Conservation (phyloP, 2,797 vertebrate genomes). For the Synanceia verrucosa region DNA sequence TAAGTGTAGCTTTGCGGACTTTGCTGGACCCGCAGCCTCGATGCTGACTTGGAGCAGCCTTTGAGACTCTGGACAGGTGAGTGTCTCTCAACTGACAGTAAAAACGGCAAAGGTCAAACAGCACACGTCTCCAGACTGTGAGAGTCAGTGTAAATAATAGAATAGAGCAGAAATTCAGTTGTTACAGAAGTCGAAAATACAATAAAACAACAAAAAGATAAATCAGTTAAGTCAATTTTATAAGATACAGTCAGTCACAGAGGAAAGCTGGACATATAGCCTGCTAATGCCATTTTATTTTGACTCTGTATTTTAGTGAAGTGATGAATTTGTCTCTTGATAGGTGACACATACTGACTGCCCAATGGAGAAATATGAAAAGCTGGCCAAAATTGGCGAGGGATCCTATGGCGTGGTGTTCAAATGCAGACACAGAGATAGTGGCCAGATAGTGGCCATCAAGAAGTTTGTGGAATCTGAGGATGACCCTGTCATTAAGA, state of each 20-base stretch:
- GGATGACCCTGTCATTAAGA: slow-evolving; percentile 90
- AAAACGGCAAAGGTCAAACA: neutral
- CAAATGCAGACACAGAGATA: slow-evolving; percentile 89
- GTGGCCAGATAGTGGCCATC: slow-evolving; percentile 89
- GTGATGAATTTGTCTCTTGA: neutral
- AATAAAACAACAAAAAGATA: too few species aligned
- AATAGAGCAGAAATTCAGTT: too few species aligned
- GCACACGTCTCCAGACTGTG: neutral
- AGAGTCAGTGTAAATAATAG: too few species aligned
- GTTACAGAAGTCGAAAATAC: too few species aligned
- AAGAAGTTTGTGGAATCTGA: slow-evolving; percentile 93
- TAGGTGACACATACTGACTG: slow-evolving; percentile 30
- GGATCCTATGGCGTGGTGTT: slow-evolving; percentile 92
- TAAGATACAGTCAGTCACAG: too few species aligned
- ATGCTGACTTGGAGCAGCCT: slow-evolving; percentile 18
- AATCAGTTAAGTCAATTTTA: too few species aligned
- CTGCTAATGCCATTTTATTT: neutral
- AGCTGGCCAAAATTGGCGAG: slow-evolving; percentile 90
- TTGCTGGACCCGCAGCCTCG: neutral
- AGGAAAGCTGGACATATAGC: neutral
- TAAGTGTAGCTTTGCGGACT: slow-evolving; percentile 11
- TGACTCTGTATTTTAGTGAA: neutral
- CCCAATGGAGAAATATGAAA: slow-evolving; percentile 91
- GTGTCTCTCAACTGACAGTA: neutral
- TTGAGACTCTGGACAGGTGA: slow-evolving; percentile 21